A percentile compares a stretch with the other conserved stretches of the same genome.
phyloP scores from a whole-genome alignment of 2,113 vertebrate genomes.

The Motacilla alba region DNA sequence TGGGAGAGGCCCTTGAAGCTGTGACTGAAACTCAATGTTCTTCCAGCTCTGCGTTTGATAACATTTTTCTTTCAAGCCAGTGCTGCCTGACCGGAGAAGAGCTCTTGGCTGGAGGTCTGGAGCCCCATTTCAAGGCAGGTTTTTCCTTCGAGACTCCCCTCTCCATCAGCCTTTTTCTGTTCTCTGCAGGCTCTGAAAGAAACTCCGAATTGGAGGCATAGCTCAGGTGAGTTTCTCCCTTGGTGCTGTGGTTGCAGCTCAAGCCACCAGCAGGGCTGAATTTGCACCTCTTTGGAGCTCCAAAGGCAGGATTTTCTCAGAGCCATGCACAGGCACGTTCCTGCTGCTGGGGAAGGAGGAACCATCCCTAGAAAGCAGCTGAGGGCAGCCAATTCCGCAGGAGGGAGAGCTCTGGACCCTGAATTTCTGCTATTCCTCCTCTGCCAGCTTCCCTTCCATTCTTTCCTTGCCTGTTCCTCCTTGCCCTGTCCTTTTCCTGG shows the following conservation, averaged over 20 bases:
- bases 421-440: not conserved
- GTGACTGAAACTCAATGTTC: not conserved
- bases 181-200: not conserved
- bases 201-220: fast-evolving
- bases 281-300: not conserved
- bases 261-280: fast-evolving
- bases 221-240: not conserved
- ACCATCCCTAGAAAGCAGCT: not conserved
- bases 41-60: not conserved
- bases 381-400: not conserved
- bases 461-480: not conserved
- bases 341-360: not conserved
- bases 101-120: not conserved
- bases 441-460: not conserved
- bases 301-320: not conserved
- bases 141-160: not conserved
- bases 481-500: not conserved
- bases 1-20: not conserved
- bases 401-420: not conserved
- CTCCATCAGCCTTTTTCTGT: not conserved
- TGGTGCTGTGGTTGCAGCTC: not conserved
- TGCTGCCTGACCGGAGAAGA: not conserved
- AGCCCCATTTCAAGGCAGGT: not conserved
- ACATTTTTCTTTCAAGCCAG: not conserved
- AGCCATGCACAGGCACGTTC: not conserved